A percentile compares a stretch with the other conserved stretches of the same genome.
Conservation (phyloP, 2,888 invertebrate genomes). For the Aporophyla lueneburgensis region DNA sequence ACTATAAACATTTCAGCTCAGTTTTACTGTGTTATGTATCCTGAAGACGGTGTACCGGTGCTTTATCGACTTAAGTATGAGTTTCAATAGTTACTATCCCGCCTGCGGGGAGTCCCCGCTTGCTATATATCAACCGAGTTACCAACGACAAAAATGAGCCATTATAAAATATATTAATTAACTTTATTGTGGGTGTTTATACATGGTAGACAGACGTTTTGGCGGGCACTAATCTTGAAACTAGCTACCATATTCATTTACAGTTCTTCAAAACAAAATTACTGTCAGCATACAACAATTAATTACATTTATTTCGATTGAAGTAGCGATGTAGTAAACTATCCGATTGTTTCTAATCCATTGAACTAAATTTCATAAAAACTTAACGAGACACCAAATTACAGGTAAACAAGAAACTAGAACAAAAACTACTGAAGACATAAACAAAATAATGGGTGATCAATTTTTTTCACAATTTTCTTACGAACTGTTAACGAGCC, state of each 20-base stretch:
- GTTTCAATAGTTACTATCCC: not conserved
- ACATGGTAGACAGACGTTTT: not conserved
- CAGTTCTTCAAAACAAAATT: not conserved
- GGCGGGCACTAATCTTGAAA: not conserved
- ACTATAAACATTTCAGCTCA: too few relatives aligned
- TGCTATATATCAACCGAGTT: not conserved
- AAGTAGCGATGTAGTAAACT: not conserved
- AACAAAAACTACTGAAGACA: constrained; percentile 45
- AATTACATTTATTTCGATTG: constrained; percentile 11
- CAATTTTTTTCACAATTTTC: constrained; percentile 67
- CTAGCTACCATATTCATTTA: not conserved
- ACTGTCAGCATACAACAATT: not conserved
- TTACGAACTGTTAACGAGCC: constrained; percentile 84
- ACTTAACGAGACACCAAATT: constrained; percentile 29
- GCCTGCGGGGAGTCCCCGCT: not conserved
- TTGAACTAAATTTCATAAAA: constrained; percentile 27
- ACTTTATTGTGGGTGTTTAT: not conserved
- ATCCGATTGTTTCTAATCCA: not conserved
- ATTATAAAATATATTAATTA: not conserved
- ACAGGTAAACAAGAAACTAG: constrained; percentile 20
- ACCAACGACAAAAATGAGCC: not conserved
- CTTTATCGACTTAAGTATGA: not conserved
- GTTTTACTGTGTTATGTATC: too few relatives aligned
- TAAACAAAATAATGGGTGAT: constrained; percentile 61
- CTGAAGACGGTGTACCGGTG: too few relatives aligned